Percentiles rank a stretch among this genome's conserved stretches.
phyloP scores from a whole-genome alignment of 1,140 invertebrate genomes.

The Sitobion miscanthi region DNA sequence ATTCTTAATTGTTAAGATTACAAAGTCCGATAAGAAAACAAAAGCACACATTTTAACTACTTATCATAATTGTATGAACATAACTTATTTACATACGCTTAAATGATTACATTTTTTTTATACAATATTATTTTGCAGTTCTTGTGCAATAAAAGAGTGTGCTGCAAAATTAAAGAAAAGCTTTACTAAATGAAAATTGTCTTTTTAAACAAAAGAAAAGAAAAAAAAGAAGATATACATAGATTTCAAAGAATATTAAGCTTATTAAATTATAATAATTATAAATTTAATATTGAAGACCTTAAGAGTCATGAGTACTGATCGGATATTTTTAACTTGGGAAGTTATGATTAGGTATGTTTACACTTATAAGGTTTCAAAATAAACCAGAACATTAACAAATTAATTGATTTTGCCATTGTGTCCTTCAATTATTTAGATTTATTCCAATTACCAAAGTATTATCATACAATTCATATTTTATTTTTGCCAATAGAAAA shows the following conservation, averaged over 20 bases:
- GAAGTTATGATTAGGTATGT: neutral
- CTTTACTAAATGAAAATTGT: neutral
- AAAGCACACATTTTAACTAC: neutral
- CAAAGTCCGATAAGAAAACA: neutral
- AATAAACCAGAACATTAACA: neutral
- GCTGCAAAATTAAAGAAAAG: no score
- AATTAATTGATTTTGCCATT: neutral
- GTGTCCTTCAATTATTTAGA: neutral
- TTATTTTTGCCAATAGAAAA: neutral
- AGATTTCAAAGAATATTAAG: neutral
- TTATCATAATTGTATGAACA: neutral
- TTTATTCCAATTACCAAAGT: neutral
- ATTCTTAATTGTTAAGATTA: neutral
- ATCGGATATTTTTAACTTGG: neutral
- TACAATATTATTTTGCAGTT: neutral
- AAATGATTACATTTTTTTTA: neutral
- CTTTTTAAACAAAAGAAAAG: neutral
- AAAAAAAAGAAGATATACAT: neutral
- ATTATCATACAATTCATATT: neutral
- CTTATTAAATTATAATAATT: neutral
- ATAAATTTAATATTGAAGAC: neutral
- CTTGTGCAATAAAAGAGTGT: neutral
- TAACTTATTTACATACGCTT: neutral
- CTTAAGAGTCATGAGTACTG: neutral
- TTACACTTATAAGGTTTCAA: constrained; percentile 1